Conservation (phyloP, 92 coral and sea anemone genomes). For the Umimayanthus chanpuru region DNA sequence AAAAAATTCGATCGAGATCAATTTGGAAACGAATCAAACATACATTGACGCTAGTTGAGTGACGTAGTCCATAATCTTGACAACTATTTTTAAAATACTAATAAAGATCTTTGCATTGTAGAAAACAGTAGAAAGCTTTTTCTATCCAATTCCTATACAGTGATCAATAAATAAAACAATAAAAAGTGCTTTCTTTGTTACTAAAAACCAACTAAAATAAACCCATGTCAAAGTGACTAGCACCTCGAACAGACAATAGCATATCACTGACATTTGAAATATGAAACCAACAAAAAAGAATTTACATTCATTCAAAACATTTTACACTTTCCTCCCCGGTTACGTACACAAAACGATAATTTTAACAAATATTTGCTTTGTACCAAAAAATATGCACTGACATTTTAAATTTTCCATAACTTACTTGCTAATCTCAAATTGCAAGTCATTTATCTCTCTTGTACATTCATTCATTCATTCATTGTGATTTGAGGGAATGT, state of each 20-base stretch:
- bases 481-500: slow-evolving; percentile 1
- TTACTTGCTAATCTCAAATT: slow-evolving; percentile 32
- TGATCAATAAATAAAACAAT: background rate
- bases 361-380: slow-evolving; percentile 5
- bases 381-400: background rate
- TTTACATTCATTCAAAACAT: background rate
- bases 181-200: background rate
- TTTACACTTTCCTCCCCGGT: background rate
- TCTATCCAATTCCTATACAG: background rate
- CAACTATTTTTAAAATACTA: background rate
- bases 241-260: background rate
- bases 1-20: background rate
- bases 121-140: background rate
- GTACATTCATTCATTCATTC: slow-evolving; percentile 1
- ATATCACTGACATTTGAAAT: background rate
- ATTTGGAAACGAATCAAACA: background rate
- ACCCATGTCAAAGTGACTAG: background rate
- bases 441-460: background rate
- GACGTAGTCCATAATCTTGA: slow-evolving; percentile 4
- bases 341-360: background rate
- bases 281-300: background rate
- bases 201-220: background rate
- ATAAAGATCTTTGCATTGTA: background rate
- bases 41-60: slow-evolving; percentile 7
- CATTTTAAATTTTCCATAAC: slow-evolving; percentile 4